Conservation (phyloP, 2,797 vertebrate genomes). For the Spizella passerina region DNA sequence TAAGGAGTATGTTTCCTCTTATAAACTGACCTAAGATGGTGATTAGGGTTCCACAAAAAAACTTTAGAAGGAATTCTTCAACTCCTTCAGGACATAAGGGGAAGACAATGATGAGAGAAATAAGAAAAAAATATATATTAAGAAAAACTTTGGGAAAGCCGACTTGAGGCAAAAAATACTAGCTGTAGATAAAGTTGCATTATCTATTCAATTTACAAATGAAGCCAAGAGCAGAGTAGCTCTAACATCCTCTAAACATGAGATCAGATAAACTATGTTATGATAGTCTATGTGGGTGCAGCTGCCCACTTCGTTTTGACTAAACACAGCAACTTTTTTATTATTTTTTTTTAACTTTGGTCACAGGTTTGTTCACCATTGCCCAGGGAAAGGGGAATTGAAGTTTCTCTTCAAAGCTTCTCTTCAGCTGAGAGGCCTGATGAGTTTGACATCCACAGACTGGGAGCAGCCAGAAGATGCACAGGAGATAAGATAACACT, state of each 20-base stretch:
- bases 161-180: background rate
- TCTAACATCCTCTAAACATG: background rate
- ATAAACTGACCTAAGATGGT: background rate
- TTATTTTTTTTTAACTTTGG: background rate
- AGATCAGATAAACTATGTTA: background rate
- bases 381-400: background rate
- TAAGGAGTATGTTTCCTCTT: background rate
- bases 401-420: background rate
- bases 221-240: background rate
- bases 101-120: background rate
- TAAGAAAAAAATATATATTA: background rate
- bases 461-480: background rate
- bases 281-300: background rate
- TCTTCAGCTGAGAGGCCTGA: background rate
- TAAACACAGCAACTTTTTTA: background rate
- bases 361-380: fast-evolving
- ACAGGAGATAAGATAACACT: background rate
- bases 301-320: background rate
- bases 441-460: background rate
- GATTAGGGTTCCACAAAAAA: background rate
- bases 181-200: background rate
- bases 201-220: background rate
- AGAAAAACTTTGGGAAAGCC: background rate
- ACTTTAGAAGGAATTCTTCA: background rate
- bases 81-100: background rate